These are phyloP conservation scores for Fregata magnificens DNA, from an alignment of 2,113 vertebrate species.

Conservation along the genomic window DNA sequence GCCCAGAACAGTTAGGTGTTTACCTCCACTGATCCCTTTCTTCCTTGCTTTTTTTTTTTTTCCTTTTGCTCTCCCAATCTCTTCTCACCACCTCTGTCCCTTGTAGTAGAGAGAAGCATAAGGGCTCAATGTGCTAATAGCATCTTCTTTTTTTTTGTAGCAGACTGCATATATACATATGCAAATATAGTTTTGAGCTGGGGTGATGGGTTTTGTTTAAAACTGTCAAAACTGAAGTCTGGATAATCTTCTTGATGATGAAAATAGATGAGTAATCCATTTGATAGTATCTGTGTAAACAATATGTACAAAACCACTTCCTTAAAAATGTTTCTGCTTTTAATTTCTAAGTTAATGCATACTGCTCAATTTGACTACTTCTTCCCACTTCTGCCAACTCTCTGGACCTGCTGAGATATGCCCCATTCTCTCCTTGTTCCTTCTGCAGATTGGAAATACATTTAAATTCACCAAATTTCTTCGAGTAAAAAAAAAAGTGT, in stretches of 20 bases:
- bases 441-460: background rate
- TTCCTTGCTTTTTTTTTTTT: background rate
- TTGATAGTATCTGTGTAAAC: constrained; percentile 16
- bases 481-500: background rate
- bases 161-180: background rate
- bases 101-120: background rate
- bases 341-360: constrained; percentile 9
- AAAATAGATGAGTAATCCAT: constrained; percentile 32
- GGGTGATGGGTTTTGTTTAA: constrained; percentile 22
- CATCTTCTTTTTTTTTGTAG: background rate
- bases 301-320: background rate
- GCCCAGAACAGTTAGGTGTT: background rate
- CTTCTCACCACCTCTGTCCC: background rate
- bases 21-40: background rate
- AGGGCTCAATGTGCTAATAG: background rate
- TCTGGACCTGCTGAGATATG: background rate
- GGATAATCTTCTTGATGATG: background rate
- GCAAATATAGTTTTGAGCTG: background rate
- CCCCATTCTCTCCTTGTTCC: background rate
- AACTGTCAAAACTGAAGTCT: constrained; percentile 40
- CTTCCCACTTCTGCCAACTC: constrained; percentile 7
- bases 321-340: background rate
- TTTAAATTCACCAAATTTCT: background rate
- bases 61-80: background rate
- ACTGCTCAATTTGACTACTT: background rate